A percentile compares a stretch with the other conserved stretches of the same genome.
Conservation (phyloP, 2,113 vertebrate genomes). For the Hystrix brachyura region DNA sequence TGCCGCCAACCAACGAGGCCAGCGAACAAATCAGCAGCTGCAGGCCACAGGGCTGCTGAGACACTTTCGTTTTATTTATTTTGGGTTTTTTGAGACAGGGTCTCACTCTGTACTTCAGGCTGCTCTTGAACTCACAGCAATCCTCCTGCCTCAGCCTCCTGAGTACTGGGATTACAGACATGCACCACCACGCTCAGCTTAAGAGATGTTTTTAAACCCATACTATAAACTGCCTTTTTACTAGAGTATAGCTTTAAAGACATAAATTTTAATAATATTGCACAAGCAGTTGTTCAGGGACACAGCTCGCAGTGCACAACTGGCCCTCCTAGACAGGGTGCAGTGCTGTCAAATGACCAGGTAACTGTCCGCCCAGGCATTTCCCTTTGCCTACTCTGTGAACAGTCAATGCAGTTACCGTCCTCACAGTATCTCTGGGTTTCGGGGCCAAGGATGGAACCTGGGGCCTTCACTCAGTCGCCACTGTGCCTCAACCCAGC, state of each 20-base stretch:
- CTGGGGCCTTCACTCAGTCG: neutral
- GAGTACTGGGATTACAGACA: neutral
- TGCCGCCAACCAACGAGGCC: neutral
- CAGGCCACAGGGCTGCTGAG: neutral
- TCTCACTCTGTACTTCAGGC: neutral
- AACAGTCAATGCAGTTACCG: neutral
- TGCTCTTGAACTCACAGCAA: neutral
- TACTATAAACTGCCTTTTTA: neutral
- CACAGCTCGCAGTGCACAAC: accelerated
- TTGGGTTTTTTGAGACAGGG: neutral
- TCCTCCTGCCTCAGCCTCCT: neutral
- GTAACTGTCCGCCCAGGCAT: accelerated
- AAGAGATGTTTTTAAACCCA: neutral
- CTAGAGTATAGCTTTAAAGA: neutral
- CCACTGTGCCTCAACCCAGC: too few relatives aligned
- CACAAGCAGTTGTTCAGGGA: accelerated
- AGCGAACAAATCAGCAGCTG: accelerated
- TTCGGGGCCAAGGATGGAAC: neutral
- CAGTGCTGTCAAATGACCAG: neutral
- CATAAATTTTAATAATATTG: neutral
- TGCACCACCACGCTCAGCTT: neutral
- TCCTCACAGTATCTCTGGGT: neutral
- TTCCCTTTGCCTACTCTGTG: accelerated
- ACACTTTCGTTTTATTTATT: neutral
- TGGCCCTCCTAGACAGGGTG: neutral